phyloP scores from a whole-genome alignment of 2,113 vertebrate genomes.

The Arvicanthis niloticus region DNA sequence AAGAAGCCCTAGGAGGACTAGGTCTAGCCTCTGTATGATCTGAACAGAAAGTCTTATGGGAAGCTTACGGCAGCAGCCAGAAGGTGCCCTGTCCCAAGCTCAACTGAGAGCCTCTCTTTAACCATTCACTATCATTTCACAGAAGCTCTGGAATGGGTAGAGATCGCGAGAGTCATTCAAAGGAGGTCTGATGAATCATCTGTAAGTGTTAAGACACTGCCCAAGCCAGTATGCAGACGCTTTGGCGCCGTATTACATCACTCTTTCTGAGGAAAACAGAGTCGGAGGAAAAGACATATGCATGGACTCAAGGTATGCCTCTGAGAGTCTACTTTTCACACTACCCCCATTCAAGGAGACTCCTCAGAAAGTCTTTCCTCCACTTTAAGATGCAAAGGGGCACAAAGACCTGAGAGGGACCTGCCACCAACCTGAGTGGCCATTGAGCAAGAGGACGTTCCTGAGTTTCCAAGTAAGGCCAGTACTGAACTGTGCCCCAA shows the following conservation, averaged over 20 bases:
- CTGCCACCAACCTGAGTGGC: no score
- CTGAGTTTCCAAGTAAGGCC: background rate
- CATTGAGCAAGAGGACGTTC: background rate
- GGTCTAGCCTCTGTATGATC: no score
- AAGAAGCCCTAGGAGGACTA: no score
- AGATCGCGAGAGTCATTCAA: no score
- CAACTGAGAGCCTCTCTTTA: background rate
- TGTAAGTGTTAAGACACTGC: fast-evolving
- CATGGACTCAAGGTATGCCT: no score
- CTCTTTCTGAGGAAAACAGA: background rate
- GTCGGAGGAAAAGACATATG: no score
- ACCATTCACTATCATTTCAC: background rate
- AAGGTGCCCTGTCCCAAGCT: background rate
- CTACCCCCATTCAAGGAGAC: background rate
- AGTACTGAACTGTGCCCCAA: background rate
- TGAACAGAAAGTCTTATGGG: no score
- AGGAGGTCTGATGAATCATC: background rate
- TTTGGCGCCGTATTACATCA: background rate
- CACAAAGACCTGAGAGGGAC: no score
- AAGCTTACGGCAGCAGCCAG: background rate
- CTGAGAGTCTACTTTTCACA: no score
- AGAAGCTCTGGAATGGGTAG: background rate
- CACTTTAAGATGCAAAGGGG: no score
- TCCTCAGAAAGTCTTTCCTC: background rate
- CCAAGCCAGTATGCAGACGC: background rate